Evolutionary conservation across 2,888 invertebrate genomes (phyloP).

Genomic region (Trichacis sp.): DNA sequence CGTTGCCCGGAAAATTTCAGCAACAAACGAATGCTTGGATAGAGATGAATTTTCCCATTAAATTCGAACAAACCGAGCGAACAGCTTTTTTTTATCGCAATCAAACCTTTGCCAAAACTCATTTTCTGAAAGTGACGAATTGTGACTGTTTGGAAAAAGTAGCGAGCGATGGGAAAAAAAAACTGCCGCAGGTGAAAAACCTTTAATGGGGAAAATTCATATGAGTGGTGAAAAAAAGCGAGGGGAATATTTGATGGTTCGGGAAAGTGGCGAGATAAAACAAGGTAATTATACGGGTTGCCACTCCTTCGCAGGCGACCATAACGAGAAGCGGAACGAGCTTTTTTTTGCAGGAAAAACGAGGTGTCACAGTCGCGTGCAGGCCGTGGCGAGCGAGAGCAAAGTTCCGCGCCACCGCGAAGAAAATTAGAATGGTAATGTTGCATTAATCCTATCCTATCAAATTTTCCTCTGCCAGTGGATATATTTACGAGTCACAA

Average conservation of each 20-base stretch:
- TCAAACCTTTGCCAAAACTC: no score
- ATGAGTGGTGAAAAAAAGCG: conserved; percentile 35
- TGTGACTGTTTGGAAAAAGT: no score
- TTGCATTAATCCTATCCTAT: neutral
- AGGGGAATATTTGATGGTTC: conserved; percentile 40
- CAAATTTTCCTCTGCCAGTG: neutral
- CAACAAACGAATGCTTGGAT: no score
- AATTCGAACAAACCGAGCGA: no score
- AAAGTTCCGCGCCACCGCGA: conserved; percentile 1
- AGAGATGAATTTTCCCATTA: no score
- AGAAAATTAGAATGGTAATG: conserved; percentile 21
- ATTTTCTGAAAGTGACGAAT: no score
- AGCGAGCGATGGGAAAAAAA: conserved; percentile 18
- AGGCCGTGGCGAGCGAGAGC: conserved; percentile 1
- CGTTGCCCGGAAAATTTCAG: no score
- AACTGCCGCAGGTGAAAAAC: conserved; percentile 16
- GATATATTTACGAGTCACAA: neutral
- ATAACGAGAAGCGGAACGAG: conserved; percentile 35
- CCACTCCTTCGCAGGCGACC: conserved; percentile 35
- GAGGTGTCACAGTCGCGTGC: conserved; percentile 41
- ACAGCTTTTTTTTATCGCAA: no score
- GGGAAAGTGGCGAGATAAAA: conserved; percentile 34
- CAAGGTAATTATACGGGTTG: conserved; percentile 41
- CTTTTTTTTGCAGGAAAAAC: conserved; percentile 36
- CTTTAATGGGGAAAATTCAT: conserved; percentile 26